Evolutionary conservation across 2,888 invertebrate species (phyloP).

Genomic region (Acleris literana): DNA sequence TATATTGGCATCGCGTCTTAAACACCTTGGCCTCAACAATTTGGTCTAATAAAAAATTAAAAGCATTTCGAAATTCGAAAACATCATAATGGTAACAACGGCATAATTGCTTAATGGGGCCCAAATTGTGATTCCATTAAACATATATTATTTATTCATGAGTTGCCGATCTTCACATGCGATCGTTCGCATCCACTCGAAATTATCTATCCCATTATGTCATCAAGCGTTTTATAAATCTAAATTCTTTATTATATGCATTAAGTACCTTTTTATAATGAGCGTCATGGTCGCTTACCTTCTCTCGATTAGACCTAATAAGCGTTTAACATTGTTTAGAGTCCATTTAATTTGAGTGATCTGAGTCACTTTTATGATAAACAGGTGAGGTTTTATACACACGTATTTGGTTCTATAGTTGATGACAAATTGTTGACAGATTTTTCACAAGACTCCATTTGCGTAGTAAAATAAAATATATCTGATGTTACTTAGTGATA

Average conservation of each 20-base stretch:
- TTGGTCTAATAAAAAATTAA: slow-evolving; percentile 81
- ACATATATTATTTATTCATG: slow-evolving; percentile 77
- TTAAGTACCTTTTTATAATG: slow-evolving; percentile 73
- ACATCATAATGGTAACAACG: slow-evolving; percentile 77
- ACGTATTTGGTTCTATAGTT: too few species aligned
- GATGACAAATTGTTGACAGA: too few species aligned
- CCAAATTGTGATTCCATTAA: slow-evolving; percentile 70
- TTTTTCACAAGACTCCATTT: too few species aligned
- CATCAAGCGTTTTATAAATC: slow-evolving; percentile 79
- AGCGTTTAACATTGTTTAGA: slow-evolving; percentile 63
- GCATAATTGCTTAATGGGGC: slow-evolving; percentile 80
- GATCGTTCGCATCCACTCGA: slow-evolving; percentile 69
- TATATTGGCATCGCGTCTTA: slow-evolving; percentile 58
- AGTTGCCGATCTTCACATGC: slow-evolving; percentile 70
- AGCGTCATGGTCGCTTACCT: slow-evolving; percentile 71
- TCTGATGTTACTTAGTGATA: too few species aligned
- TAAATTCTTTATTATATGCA: slow-evolving; percentile 75
- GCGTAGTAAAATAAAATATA: too few species aligned
- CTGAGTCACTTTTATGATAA: slow-evolving; percentile 2
- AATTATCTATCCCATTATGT: slow-evolving; percentile 80
- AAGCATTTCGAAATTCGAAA: slow-evolving; percentile 80
- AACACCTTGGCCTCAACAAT: slow-evolving; percentile 74
- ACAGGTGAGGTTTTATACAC: too few species aligned
- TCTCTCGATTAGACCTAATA: slow-evolving; percentile 71
- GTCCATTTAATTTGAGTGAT: slow-evolving; percentile 37